Evolutionary conservation across 2,113 vertebrate species (phyloP).

Genomic region (Nothoprocta perdicaria): DNA sequence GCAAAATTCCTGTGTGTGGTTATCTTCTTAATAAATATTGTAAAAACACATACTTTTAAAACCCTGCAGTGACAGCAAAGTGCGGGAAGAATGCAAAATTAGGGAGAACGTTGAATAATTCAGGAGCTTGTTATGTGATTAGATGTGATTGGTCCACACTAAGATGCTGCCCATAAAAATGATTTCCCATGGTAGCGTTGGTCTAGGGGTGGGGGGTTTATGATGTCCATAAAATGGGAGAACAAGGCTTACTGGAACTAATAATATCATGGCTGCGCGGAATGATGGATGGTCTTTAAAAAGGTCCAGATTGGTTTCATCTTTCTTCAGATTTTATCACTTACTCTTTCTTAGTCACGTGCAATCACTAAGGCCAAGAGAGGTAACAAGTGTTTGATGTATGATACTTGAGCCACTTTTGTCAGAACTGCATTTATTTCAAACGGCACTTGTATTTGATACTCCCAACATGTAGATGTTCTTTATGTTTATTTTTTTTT

Average conservation of each 20-base stretch:
- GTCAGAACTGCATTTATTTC: slow-evolving; percentile 90
- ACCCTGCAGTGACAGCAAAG: slow-evolving; percentile 59
- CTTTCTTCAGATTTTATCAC: slow-evolving; percentile 96
- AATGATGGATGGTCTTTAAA: slow-evolving; percentile 95
- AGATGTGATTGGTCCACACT: slow-evolving; percentile 79
- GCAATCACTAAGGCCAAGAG: slow-evolving; percentile 88
- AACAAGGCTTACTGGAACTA: slow-evolving; percentile 91
- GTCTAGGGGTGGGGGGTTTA: slow-evolving; percentile 78
- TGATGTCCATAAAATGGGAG: slow-evolving; percentile 91
- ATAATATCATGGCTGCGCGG: slow-evolving; percentile 86
- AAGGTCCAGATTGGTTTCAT: slow-evolving; percentile 90
- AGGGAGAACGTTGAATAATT: slow-evolving; percentile 72
- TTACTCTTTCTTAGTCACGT: slow-evolving; percentile 93
- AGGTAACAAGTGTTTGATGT: slow-evolving; percentile 96
- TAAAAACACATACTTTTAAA: slow-evolving; percentile 64
- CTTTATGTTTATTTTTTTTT: slow-evolving; percentile 66
- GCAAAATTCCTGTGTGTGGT: not conserved
- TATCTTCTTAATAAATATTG: slow-evolving; percentile 63
- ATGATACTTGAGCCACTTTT: slow-evolving; percentile 89
- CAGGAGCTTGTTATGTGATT: slow-evolving; percentile 80
- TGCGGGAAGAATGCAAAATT: slow-evolving; percentile 72
- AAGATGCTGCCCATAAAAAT: slow-evolving; percentile 83
- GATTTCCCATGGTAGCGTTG: slow-evolving; percentile 81
- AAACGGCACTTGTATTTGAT: slow-evolving; percentile 74
- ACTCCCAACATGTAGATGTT: slow-evolving; percentile 69